A percentile compares a stretch with the other conserved stretches of the same genome.
Conservation (phyloP, 2,797 vertebrate genomes). For the Threskiornis aethiopicus region DNA sequence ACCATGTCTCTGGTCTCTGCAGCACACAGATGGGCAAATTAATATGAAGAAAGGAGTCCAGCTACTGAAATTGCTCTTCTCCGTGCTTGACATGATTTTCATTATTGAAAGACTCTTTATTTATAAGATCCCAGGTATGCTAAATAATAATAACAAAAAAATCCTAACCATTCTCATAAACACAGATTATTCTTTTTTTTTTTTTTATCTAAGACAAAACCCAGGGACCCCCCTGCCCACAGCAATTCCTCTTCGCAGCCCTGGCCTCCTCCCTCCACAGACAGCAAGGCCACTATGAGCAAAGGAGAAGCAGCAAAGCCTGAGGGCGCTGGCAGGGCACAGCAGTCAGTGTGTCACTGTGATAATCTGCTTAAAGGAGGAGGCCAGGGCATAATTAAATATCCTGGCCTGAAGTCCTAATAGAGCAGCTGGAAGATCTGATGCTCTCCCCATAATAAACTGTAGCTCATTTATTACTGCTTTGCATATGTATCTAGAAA, state of each 20-base stretch:
- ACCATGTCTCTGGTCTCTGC: neutral
- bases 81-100: neutral
- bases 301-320: neutral
- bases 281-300: neutral
- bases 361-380: constrained; percentile 50
- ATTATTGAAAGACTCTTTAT: neutral
- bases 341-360: constrained; percentile 27
- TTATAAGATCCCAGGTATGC: neutral
- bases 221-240: accelerated
- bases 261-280: neutral
- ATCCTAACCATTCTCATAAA: neutral
- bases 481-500: constrained; percentile 5
- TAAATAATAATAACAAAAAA: neutral
- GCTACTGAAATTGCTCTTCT: neutral
- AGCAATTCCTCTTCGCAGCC: neutral
- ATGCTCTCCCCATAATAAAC: neutral
- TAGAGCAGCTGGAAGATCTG: constrained; percentile 20
- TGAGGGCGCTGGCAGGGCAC: neutral
- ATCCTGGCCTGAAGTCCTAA: constrained; percentile 31
- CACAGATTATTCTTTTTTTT: neutral
- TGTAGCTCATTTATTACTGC: constrained; percentile 13
- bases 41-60: neutral
- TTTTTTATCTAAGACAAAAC: neutral
- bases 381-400: constrained; percentile 31
- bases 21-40: neutral